phyloP scores from a whole-genome alignment of 2,113 vertebrate genomes.

The Carollia perspicillata region DNA sequence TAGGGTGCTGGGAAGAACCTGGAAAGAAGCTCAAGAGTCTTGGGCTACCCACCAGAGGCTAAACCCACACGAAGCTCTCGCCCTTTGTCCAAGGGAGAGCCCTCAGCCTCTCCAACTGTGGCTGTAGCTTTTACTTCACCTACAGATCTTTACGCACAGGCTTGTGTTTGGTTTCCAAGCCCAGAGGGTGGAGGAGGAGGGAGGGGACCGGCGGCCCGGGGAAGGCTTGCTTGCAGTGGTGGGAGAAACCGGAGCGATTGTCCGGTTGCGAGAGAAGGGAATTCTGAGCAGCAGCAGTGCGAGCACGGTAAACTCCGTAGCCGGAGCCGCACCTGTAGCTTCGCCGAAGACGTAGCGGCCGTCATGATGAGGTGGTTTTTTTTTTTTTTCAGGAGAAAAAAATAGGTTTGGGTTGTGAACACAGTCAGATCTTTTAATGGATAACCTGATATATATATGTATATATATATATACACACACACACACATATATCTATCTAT shows the following conservation, averaged over 20 bases:
- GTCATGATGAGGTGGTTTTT: not conserved
- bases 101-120: not conserved
- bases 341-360: not conserved
- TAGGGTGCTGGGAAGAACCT: not conserved
- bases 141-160: not conserved
- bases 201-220: not conserved
- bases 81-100: not conserved
- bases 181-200: not conserved
- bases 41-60: not conserved
- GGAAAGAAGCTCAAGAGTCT: not conserved
- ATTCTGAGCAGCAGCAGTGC: not conserved
- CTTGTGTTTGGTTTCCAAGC: not conserved
- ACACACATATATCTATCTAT: no score
- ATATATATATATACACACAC: no score
- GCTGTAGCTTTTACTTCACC: not conserved
- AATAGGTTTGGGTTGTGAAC: not conserved
- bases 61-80: not conserved
- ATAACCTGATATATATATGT: slow-evolving; percentile 4
- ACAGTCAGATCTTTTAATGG: not conserved
- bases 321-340: not conserved
- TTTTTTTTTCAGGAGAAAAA: not conserved
- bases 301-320: not conserved
- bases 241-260: not conserved
- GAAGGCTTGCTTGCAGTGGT: not conserved
- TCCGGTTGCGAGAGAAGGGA: not conserved